Evolutionary conservation across 1,140 invertebrate species (phyloP), one percentile per base, ranked within the genome.

Genomic region (Dufourea novaeangliae): DNA sequence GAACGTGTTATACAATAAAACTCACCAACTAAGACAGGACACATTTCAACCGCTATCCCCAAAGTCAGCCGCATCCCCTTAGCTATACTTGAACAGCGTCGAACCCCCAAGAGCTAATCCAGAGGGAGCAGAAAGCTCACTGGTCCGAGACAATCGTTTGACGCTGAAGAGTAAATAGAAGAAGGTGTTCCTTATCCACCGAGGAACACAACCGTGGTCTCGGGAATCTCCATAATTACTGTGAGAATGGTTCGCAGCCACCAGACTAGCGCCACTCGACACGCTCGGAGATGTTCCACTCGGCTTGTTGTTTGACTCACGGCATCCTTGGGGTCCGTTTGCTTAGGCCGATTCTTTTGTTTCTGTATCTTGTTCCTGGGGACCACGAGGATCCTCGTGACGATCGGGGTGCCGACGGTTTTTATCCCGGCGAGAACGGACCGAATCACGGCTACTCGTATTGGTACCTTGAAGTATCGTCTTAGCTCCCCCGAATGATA

Each of bases 141-240:
- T n/a, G 14, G 34, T 2, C 27, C 39, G 41, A 74, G 34, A 74
- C 70, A 52, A 73, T 79, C 52, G 62, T 41, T 20, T 12, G 32
- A 39, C 69, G 39, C 39, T 29, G 1, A 4, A 62, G 25, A 20
- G 54, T 54, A 84, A 84, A 84, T 27, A 84, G n/a, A n/a, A 27
- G n/a, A 32, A 67, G 66, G 17, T 54, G 77, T 64, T 44, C 54
- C 32, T 78, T 69, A 74, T 78, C 75, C 52, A 27, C 34, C 14
- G 17, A 52, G n/a, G n/a, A n/a, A n/a, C n/a, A n/a, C n/a, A 54
- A 66, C 8, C 63, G 81, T 84, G 27, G 17, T 54, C 68, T 70
- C 73, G 39, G 71, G 73, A 86, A 80, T 83, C 78, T 66, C 80
- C 73, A 86, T 86, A 86, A 86, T 86, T 83, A 69, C 77, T 86